These are phyloP conservation scores for Aurelia coerulea DNA, from an alignment of 30 jellyfish, hydroid and myxozoan species.

Conservation along the genomic window DNA sequence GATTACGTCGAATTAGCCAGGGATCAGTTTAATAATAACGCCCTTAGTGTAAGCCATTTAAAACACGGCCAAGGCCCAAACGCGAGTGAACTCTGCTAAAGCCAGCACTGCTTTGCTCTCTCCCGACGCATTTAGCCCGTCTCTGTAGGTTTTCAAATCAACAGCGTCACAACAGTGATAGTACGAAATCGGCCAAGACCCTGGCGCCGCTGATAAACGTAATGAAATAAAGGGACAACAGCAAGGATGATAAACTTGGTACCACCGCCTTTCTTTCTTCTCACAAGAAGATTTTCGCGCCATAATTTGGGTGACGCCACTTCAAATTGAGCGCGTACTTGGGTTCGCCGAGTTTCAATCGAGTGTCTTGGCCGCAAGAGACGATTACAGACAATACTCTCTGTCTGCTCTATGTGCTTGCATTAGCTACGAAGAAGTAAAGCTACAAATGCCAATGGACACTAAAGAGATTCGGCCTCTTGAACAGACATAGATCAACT, in stretches of 20 bases:
- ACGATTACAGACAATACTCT: slow-evolving; percentile 17
- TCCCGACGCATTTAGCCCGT: slow-evolving; percentile 46
- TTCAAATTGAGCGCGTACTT: slow-evolving; percentile 34
- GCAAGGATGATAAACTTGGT: slow-evolving; percentile 22
- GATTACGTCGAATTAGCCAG: slow-evolving; percentile 64
- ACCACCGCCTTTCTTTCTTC: slow-evolving; percentile 43
- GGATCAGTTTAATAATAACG: slow-evolving; percentile 65
- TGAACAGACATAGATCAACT: too few relatives aligned
- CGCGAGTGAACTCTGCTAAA: slow-evolving; percentile 17
- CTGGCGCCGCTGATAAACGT: slow-evolving; percentile 60
- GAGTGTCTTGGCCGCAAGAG: slow-evolving; percentile 43
- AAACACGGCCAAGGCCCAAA: slow-evolving; percentile 51
- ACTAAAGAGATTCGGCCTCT: too few relatives aligned
- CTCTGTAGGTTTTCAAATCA: slow-evolving; percentile 47
- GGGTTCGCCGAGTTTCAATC: slow-evolving; percentile 42
- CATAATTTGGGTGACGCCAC: slow-evolving; percentile 52
- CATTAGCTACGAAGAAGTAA: slow-evolving; percentile 10
- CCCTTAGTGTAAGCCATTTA: slow-evolving; percentile 68
- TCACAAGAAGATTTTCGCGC: slow-evolving; percentile 35
- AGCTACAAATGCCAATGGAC: neutral
- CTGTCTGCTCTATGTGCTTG: slow-evolving; percentile 9
- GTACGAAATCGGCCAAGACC: slow-evolving; percentile 28
- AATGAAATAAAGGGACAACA: slow-evolving; percentile 39
- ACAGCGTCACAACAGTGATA: slow-evolving; percentile 25
- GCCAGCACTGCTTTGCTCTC: slow-evolving; percentile 58